Evolutionary conservation across 2,113 vertebrate species (phyloP).

Genomic region (Mixornis gularis): DNA sequence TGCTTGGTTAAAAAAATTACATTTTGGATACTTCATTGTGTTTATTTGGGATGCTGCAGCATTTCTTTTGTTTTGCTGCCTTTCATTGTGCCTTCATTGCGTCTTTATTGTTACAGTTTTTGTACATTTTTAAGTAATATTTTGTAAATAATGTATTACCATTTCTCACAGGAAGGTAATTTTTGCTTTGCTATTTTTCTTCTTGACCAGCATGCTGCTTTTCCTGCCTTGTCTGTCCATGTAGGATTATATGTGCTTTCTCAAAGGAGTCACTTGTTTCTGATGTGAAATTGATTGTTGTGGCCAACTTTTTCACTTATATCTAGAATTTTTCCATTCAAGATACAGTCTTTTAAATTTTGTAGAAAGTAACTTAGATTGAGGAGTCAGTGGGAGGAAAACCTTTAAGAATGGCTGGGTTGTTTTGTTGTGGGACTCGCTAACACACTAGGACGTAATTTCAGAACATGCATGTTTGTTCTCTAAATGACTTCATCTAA

Average conservation of each 20-base stretch:
- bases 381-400: neutral
- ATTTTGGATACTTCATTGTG: neutral
- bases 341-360: neutral
- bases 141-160: neutral
- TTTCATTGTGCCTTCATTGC: neutral
- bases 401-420: neutral
- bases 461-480: rapidly evolving
- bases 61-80: neutral
- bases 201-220: neutral
- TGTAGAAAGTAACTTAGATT: neutral
- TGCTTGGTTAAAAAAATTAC: neutral
- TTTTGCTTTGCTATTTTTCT: neutral
- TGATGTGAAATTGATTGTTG: neutral
- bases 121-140: neutral
- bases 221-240: neutral
- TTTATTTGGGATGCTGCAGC: neutral
- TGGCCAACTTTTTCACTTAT: neutral
- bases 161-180: neutral
- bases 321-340: neutral
- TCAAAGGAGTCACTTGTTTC: neutral
- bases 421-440: neutral
- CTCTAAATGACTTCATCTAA: neutral
- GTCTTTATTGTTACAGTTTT: neutral
- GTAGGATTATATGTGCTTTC: neutral
- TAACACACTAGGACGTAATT: neutral